These are phyloP conservation scores for Mesoclemmys tuberculata DNA, from an alignment of 2,113 vertebrate species.

Conservation along the genomic window DNA sequence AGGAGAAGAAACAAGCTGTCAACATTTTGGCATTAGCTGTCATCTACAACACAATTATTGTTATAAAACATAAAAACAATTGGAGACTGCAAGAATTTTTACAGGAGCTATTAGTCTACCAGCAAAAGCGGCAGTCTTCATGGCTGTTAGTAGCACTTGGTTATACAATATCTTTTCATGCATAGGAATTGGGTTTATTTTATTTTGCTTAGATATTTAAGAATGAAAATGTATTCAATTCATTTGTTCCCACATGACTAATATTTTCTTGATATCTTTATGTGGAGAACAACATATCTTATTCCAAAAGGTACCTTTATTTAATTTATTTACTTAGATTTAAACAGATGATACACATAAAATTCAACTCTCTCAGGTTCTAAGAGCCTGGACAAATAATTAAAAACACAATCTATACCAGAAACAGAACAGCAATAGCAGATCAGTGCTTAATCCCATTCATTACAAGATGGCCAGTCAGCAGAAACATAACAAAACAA, in stretches of 20 bases:
- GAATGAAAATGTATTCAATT: not conserved
- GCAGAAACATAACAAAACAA: not conserved
- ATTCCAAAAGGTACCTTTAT: not conserved
- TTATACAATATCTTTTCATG: not conserved
- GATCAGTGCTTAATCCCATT: not conserved
- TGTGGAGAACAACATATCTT: not conserved
- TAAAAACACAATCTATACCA: not conserved
- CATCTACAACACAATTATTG: not conserved
- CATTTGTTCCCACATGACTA: rapidly evolving
- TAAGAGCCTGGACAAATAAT: not conserved
- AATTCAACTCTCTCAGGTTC: not conserved
- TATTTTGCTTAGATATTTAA: not conserved
- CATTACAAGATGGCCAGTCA: not conserved
- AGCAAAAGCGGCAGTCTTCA: not conserved
- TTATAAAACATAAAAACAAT: not conserved
- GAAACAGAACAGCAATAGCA: not conserved
- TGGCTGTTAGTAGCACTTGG: not conserved
- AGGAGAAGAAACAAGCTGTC: constrained; percentile 1
- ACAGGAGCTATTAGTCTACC: not conserved
- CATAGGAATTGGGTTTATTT: constrained; percentile 1
- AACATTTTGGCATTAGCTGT: constrained; percentile 25
- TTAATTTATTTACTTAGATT: not conserved
- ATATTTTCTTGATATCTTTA: not conserved
- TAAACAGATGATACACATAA: not conserved
- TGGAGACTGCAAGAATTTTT: not conserved